Evolutionary conservation across 2,888 invertebrate genomes (phyloP).

Genomic region (Mythimna lalbum): DNA sequence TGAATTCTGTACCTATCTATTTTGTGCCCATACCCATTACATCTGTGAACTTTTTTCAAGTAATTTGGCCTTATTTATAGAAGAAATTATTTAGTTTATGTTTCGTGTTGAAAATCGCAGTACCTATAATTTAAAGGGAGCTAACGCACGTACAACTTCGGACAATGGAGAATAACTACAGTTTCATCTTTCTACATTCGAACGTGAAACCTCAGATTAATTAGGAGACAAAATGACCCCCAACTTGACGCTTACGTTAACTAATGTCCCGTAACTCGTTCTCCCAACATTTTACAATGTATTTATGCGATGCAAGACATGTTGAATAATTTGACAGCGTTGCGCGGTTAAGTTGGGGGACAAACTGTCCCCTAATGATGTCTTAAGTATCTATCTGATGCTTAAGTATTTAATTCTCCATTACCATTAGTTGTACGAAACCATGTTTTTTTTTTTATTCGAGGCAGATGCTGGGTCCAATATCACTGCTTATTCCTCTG

Average conservation of each 20-base stretch:
- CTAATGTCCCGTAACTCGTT: no score
- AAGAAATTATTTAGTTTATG: not conserved
- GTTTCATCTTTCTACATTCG: not conserved
- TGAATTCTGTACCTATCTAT: no score
- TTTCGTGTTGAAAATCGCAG: not conserved
- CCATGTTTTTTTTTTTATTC: conserved; percentile 32
- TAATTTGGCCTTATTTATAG: not conserved
- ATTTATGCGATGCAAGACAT: not conserved
- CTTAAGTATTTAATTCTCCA: not conserved
- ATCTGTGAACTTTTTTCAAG: not conserved
- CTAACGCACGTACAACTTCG: not conserved
- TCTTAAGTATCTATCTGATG: no score
- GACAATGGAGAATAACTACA: not conserved
- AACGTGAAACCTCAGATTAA: no score
- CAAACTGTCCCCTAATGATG: no score
- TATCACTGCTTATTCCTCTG: conserved; percentile 56
- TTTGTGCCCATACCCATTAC: no score
- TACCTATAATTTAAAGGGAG: not conserved
- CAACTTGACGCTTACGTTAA: no score
- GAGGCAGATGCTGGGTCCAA: conserved; percentile 71
- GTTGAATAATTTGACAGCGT: not conserved
- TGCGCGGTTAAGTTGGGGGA: no score
- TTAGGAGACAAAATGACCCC: no score
- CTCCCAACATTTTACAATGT: no score
- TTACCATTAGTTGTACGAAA: not conserved